Base-by-base conservation (phyloP, 2,797 vertebrate species). In the Erethizon dorsatum region DNA sequence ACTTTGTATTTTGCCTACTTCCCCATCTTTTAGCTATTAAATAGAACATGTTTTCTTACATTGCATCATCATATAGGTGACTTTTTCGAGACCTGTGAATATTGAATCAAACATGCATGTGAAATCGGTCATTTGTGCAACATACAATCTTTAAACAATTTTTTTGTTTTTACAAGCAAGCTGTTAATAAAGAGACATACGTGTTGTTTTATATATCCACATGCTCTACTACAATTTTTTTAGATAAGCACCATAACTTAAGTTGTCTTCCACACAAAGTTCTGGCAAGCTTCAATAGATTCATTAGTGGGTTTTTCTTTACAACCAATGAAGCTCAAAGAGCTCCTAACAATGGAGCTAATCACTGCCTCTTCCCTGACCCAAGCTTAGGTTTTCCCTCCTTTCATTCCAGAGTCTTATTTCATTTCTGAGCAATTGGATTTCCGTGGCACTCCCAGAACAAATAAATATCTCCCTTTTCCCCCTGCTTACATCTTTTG, bases 241-340 rank as follows among this genome's bases (percentile, higher is more conserved):
- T 97, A 98, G 98, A 98, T 97, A 99, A 99, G 98, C 98, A 99
- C 98, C 98, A 98, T 99, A 99, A 99, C 99, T 99, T 99, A 99
- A 99, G 99, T 99, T 99, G 99, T 99, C 99, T 99, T 99, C 98
- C 98, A 98, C 98, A 99, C 99, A 99, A 99, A 99, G 98, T 99
- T 99, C 98, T 98, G 98, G 98, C 98, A 99, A 99, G 99, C 98
- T 99, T 99, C 99, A 99, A 98, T 99, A 99, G 98, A 98, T 99
- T 99, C 99, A 99, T 99, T 99, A 99, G 98, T 98, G 98, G 78
- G 90, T 98, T 99, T 99, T 99, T 99, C 99, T 99, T 99, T 99
- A 99, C 98, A 98, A 98, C 98, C 99, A 99, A 98, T 93, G 98
- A 99, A 99, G 99, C 99, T 99, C 98, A 99, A 99, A 99, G 98